Percentiles rank a stretch among this genome's conserved stretches.
Conservation (phyloP, 2,888 invertebrate genomes). For the Hemithea aestivaria region DNA sequence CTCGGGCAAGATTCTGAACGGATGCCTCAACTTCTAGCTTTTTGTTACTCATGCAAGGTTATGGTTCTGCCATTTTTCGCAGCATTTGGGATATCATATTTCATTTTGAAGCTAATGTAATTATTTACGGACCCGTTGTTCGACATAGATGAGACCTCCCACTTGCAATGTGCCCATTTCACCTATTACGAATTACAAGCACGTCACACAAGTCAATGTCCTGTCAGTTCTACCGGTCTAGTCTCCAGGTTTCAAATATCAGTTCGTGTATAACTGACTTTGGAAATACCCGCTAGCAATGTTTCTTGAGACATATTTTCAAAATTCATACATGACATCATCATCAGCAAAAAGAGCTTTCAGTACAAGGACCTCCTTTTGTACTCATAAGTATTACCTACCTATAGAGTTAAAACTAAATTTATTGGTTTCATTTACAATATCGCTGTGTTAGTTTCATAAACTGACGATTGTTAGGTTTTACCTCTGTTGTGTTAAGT, state of each 20-base stretch:
- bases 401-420: too few relatives aligned
- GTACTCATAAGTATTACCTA: too few relatives aligned
- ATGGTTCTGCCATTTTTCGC: too few relatives aligned
- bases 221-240: slow-evolving; percentile 13
- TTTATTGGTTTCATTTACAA: slow-evolving; percentile 4
- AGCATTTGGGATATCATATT: too few relatives aligned
- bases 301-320: too few relatives aligned
- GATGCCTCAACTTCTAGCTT: too few relatives aligned
- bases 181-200: slow-evolving; percentile 11
- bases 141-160: slow-evolving; percentile 12
- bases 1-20: background rate
- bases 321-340: too few relatives aligned
- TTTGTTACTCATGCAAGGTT: too few relatives aligned
- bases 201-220: slow-evolving; percentile 21
- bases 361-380: too few relatives aligned
- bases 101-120: background rate
- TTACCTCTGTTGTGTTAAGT: slow-evolving; percentile 26
- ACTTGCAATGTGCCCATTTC: slow-evolving; percentile 13
- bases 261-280: too few relatives aligned
- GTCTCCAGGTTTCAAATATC: slow-evolving; percentile 13
- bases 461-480: slow-evolving; percentile 17
- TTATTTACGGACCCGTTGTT: slow-evolving; percentile 11
- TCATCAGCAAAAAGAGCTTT: too few relatives aligned
- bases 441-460: slow-evolving; percentile 7
- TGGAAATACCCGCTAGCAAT: too few relatives aligned